Evolutionary conservation across 2,113 vertebrate species (phyloP).

Genomic region (Salvelinus fontinalis): DNA sequence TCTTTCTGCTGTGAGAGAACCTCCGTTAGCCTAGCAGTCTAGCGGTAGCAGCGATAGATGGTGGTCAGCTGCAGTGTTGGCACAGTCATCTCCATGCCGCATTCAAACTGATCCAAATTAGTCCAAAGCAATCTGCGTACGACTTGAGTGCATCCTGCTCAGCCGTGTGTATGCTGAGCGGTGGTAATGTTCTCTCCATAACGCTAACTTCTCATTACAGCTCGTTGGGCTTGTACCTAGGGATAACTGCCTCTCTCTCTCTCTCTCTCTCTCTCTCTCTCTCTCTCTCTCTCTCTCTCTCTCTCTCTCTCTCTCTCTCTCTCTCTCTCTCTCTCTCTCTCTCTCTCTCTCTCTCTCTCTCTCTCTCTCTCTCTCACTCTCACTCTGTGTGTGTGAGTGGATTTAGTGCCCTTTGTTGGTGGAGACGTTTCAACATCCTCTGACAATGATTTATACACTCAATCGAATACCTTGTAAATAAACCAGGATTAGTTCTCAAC

Average conservation of each 20-base stretch:
- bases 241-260: neutral
- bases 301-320: too few relatives aligned
- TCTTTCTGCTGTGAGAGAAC: constrained; percentile 1
- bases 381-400: constrained; percentile 3
- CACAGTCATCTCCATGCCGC: constrained; percentile 28
- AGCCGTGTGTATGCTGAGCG: constrained; percentile 11
- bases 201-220: constrained; percentile 28
- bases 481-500: constrained; percentile 56
- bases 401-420: constrained; percentile 54
- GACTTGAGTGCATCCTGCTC: constrained; percentile 15
- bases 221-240: constrained; percentile 12
- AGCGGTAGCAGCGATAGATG: constrained; percentile 39
- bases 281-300: too few relatives aligned
- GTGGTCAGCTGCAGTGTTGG: constrained; percentile 33
- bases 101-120: constrained; percentile 44
- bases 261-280: too few relatives aligned
- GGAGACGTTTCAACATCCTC: constrained; percentile 52
- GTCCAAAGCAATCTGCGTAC: constrained; percentile 42
- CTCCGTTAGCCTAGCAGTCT: neutral
- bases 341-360: neutral
- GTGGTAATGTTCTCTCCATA: constrained; percentile 8
- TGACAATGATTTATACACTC: constrained; percentile 56
- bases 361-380: neutral
- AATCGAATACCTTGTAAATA: constrained; percentile 64
- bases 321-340: too few relatives aligned